phyloP scores from a whole-genome alignment of 2,888 invertebrate genomes.

The Epinotia brunnichana region DNA sequence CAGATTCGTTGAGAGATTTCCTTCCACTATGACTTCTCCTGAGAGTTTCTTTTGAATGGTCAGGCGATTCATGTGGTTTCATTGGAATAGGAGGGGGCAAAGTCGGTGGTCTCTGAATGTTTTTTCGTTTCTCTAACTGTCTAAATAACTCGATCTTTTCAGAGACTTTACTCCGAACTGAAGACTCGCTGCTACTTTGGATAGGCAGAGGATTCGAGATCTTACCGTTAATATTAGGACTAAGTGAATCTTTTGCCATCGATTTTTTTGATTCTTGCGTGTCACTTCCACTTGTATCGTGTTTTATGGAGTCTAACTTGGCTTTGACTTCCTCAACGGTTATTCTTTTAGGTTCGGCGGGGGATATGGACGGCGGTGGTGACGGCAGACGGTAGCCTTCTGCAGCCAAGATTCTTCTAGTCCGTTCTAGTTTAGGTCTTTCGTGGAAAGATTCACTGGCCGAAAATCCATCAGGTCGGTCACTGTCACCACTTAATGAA shows the following conservation, averaged over 20 bases:
- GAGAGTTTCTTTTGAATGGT: conserved; percentile 69
- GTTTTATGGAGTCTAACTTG: conserved; percentile 79
- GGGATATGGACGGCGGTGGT: conserved; percentile 63
- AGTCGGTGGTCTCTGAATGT: conserved; percentile 77
- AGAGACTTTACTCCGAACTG: conserved; percentile 79
- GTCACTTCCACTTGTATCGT: conserved; percentile 77
- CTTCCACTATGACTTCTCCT: conserved; percentile 78
- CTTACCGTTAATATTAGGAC: conserved; percentile 53
- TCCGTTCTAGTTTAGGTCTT: conserved; percentile 80
- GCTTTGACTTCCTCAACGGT: conserved; percentile 84
- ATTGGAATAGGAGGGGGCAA: conserved; percentile 78
- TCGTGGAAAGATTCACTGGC: conserved; percentile 76
- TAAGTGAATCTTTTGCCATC: conserved; percentile 56
- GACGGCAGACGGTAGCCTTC: conserved; percentile 83
- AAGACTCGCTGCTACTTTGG: conserved; percentile 73
- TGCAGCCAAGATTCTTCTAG: conserved; percentile 81
- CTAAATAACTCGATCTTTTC: conserved; percentile 80
- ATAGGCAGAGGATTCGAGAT: conserved; percentile 59
- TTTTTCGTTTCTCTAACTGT: conserved; percentile 76
- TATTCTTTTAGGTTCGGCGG: conserved; percentile 73
- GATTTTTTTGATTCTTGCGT: conserved; percentile 82
- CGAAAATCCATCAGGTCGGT: conserved; percentile 81
- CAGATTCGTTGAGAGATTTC: conserved; percentile 84
- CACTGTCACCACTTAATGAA: conserved; percentile 85
- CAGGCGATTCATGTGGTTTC: conserved; percentile 65